These are phyloP conservation scores for Donacobius atricapilla DNA, from an alignment of 2,113 vertebrate genomes.

Conservation along the genomic window DNA sequence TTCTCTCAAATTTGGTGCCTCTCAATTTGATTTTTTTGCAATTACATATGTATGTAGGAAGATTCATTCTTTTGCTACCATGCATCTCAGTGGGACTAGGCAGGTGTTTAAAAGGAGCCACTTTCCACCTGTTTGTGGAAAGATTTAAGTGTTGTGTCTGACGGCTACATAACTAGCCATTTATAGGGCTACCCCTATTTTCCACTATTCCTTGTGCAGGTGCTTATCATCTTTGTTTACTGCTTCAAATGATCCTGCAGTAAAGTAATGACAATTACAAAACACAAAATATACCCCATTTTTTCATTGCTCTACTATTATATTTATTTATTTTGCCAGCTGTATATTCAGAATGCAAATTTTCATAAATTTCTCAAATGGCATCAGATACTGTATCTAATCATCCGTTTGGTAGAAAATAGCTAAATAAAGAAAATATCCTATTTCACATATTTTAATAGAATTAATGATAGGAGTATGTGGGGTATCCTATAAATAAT, in stretches of 20 bases:
- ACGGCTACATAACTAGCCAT: not conserved
- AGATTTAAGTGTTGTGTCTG: not conserved
- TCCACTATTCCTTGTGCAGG: not conserved
- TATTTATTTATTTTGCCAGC: not conserved
- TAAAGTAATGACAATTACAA: not conserved
- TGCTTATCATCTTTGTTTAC: not conserved
- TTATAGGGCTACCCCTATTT: not conserved
- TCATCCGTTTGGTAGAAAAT: not conserved
- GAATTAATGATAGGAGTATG: not conserved
- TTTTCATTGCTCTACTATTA: not conserved
- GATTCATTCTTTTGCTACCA: not conserved
- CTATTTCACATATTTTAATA: not conserved
- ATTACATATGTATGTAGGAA: not conserved
- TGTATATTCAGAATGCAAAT: not conserved
- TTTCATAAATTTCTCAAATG: not conserved
- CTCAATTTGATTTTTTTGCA: not conserved
- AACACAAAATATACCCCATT: not conserved
- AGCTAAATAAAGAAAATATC: not conserved
- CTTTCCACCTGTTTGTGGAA: not conserved
- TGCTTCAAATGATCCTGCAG: not conserved
- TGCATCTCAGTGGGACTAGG: not conserved
- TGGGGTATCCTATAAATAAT: not conserved
- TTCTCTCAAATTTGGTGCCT: not conserved
- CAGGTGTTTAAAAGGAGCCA: not conserved
- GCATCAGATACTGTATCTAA: not conserved